Percentiles rank a stretch among this genome's conserved stretches.
These are phyloP conservation scores for Chionoecetes opilio DNA, from an alignment of 1,140 invertebrate species.

Conservation along the genomic window DNA sequence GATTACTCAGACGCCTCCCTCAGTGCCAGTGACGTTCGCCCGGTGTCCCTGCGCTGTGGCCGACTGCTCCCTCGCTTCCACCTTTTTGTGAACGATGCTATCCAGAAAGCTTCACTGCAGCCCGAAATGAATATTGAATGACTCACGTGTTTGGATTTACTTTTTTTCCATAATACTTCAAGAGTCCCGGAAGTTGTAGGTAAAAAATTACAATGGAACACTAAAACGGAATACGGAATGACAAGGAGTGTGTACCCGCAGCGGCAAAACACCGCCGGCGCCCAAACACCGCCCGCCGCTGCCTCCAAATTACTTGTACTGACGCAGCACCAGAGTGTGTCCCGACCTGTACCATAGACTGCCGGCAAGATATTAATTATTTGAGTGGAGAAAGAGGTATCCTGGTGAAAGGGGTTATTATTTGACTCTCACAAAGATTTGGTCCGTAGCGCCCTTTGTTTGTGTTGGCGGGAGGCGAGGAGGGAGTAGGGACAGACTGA, in stretches of 20 bases:
- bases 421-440: background rate
- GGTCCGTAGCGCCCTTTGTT: background rate
- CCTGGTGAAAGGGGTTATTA: background rate
- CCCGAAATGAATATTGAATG: slow-evolving; percentile 69
- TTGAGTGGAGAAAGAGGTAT: background rate
- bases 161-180: slow-evolving; percentile 55
- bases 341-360: background rate
- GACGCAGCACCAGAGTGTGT: background rate
- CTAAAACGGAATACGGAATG: slow-evolving; percentile 46
- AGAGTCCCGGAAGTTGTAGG: slow-evolving; percentile 56
- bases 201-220: slow-evolving; percentile 62
- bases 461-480: background rate
- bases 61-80: background rate
- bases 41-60: slow-evolving; percentile 12
- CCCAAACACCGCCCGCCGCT: background rate
- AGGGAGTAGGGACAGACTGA: background rate
- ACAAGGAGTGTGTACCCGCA: background rate
- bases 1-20: slow-evolving; percentile 56
- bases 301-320: slow-evolving; percentile 4
- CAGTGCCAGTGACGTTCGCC: slow-evolving; percentile 37
- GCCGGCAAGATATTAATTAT: background rate
- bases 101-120: slow-evolving; percentile 37
- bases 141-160: slow-evolving; percentile 70
- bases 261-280: background rate
- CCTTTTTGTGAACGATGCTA: slow-evolving; percentile 35